Percentiles rank a stretch among this genome's conserved stretches.
Conservation (phyloP, 2,888 invertebrate species). For the Autographa gamma region DNA sequence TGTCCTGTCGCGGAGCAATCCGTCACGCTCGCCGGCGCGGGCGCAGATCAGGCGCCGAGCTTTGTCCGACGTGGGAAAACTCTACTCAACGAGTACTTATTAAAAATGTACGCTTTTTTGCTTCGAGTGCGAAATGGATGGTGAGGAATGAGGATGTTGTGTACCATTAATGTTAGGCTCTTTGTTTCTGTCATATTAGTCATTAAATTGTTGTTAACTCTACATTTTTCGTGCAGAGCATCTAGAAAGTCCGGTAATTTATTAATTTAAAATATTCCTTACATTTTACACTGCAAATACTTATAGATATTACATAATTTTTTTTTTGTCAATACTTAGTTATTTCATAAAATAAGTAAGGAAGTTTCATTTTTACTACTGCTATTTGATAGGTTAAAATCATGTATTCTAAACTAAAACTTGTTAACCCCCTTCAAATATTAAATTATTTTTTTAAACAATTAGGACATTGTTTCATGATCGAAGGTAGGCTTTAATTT, state of each 20-base stretch:
- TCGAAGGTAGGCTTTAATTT: too few relatives aligned
- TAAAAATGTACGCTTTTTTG: conserved; percentile 37
- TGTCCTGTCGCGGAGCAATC: conserved; percentile 76
- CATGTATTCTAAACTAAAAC: too few relatives aligned
- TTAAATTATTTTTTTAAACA: too few relatives aligned
- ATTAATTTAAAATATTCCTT: too few relatives aligned
- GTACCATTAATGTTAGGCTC: conserved; percentile 32
- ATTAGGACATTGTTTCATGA: too few relatives aligned
- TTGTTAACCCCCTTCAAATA: too few relatives aligned
- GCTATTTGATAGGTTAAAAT: neutral
- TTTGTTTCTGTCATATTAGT: neutral
- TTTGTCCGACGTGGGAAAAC: conserved; percentile 73
- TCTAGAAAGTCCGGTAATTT: neutral
- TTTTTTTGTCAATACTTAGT: too few relatives aligned
- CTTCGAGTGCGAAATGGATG: conserved; percentile 35
- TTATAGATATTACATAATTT: too few relatives aligned
- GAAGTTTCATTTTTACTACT: too few relatives aligned
- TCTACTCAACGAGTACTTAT: conserved; percentile 39
- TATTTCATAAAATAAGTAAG: too few relatives aligned
- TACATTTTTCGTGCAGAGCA: neutral
- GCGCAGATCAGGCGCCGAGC: conserved; percentile 61
- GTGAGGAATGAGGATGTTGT: conserved; percentile 6
- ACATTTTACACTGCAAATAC: too few relatives aligned
- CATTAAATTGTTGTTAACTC: neutral
- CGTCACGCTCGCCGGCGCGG: conserved; percentile 71